Evolutionary conservation across 2,888 invertebrate genomes (phyloP).

Genomic region (Camponotus fellah): DNA sequence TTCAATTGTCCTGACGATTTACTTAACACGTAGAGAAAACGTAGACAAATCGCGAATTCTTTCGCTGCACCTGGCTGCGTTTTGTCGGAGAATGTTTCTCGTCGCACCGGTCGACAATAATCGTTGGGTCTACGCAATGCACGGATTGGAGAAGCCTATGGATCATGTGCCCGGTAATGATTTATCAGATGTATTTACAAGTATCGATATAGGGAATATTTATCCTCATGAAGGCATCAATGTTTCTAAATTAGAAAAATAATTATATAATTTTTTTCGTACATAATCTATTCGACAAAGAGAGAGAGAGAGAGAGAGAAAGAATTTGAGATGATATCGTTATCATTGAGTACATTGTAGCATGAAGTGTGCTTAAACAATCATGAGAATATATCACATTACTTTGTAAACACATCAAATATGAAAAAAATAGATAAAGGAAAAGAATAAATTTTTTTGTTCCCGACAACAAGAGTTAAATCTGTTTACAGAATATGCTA

Average conservation of each 20-base stretch:
- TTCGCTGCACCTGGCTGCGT: neutral
- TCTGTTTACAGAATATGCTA: constrained; percentile 33
- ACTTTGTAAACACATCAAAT: neutral
- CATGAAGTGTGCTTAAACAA: neutral
- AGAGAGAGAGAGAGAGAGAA: too few relatives aligned
- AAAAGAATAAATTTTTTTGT: neutral
- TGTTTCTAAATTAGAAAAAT: neutral
- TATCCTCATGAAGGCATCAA: neutral
- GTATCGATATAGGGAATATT: neutral
- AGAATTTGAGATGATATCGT: too few relatives aligned
- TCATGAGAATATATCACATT: neutral
- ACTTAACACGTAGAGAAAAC: neutral
- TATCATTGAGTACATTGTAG: too few relatives aligned
- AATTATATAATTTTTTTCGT: neutral
- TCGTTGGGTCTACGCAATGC: constrained; percentile 80
- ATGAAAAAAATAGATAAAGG: neutral
- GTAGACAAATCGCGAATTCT: neutral
- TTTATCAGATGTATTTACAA: neutral
- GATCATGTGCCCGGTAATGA: constrained; percentile 78
- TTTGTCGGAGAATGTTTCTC: constrained; percentile 72
- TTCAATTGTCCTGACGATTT: neutral
- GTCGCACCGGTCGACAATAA: constrained; percentile 75
- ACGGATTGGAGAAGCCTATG: constrained; percentile 79
- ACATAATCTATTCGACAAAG: neutral
- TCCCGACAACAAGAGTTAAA: neutral